Conservation (phyloP, 1,140 invertebrate species). For the Arion vulgaris region DNA sequence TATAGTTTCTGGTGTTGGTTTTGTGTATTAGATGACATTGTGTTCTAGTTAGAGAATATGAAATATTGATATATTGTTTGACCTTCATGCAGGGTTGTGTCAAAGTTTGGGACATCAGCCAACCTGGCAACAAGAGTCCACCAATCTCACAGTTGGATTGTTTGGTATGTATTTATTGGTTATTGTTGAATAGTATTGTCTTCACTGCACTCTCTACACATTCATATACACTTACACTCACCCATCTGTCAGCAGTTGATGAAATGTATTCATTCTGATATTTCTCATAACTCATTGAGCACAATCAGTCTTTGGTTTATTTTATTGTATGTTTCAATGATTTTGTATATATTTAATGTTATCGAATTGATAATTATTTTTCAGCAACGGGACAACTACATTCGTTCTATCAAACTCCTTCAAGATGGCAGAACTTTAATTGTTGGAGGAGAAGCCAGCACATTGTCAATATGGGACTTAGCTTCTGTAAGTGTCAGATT, state of each 20-base stretch:
- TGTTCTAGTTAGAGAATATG: no score
- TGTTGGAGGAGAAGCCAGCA: conserved; percentile 96
- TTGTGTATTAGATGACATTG: no score
- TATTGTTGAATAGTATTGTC: background rate
- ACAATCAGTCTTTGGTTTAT: no score
- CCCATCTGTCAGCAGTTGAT: no score
- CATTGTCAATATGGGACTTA: conserved; percentile 96
- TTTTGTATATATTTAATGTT: no score
- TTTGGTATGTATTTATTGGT: conserved; percentile 79
- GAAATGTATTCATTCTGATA: no score
- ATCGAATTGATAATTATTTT: no score
- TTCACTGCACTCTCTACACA: no score
- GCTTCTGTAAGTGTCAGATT: conserved; percentile 75
- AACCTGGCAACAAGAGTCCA: conserved; percentile 83
- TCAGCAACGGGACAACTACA: conserved; percentile 92
- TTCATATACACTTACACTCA: no score
- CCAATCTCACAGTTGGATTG: conserved; percentile 95
- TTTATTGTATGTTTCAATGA: no score
- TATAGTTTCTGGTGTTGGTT: no score
- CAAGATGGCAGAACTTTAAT: conserved; percentile 97
- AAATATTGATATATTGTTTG: background rate
- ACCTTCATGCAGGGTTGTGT: conserved; percentile 84
- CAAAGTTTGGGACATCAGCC: conserved; percentile 89
- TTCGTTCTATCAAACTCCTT: conserved; percentile 94
- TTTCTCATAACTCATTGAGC: no score